phyloP scores from a whole-genome alignment of 2,888 invertebrate genomes.

The Caradrina clavipalpis region DNA sequence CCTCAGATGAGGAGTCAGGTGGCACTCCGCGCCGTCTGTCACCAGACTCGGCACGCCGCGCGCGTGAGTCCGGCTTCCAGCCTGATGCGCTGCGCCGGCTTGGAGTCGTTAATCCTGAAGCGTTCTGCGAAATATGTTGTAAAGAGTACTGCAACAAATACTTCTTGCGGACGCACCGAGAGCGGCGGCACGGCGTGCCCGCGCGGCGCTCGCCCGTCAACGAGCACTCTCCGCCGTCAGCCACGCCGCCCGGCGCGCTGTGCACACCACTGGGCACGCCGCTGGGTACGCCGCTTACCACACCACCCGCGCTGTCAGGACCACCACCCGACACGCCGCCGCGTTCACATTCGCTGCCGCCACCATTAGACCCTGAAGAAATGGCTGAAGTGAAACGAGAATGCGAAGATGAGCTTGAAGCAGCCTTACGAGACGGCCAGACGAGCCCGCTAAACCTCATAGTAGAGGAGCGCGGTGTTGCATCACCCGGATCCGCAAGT shows the following conservation, averaged over 20 bases:
- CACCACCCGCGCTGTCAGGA: slow-evolving; percentile 92
- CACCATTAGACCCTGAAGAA: slow-evolving; percentile 79
- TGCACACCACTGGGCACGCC: slow-evolving; percentile 70
- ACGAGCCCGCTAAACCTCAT: slow-evolving; percentile 95
- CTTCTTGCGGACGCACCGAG: slow-evolving; percentile 97
- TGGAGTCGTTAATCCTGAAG: slow-evolving; percentile 96
- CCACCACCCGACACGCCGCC: slow-evolving; percentile 93
- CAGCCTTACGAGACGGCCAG: slow-evolving; percentile 91
- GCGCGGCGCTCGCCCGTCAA: slow-evolving; percentile 79
- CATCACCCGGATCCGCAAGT: slow-evolving; percentile 93
- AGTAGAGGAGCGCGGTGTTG: slow-evolving; percentile 92
- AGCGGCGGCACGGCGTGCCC: slow-evolving; percentile 97
- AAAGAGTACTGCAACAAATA: slow-evolving; percentile 98
- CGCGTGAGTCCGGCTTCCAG: slow-evolving; percentile 93
- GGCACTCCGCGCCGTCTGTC: slow-evolving; percentile 91
- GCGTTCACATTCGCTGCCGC: slow-evolving; percentile 79
- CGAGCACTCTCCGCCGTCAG: slow-evolving; percentile 88
- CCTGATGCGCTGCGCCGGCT: slow-evolving; percentile 94
- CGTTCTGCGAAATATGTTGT: slow-evolving; percentile 98
- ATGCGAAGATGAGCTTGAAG: slow-evolving; percentile 85
- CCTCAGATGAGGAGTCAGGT: slow-evolving; percentile 87
- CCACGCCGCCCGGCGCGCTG: slow-evolving; percentile 76
- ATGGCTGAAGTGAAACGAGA: slow-evolving; percentile 90
- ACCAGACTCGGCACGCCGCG: slow-evolving; percentile 91
- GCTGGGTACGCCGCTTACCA: slow-evolving; percentile 92